phyloP scores from a whole-genome alignment of 1,140 invertebrate genomes.

The Galleria mellonella region DNA sequence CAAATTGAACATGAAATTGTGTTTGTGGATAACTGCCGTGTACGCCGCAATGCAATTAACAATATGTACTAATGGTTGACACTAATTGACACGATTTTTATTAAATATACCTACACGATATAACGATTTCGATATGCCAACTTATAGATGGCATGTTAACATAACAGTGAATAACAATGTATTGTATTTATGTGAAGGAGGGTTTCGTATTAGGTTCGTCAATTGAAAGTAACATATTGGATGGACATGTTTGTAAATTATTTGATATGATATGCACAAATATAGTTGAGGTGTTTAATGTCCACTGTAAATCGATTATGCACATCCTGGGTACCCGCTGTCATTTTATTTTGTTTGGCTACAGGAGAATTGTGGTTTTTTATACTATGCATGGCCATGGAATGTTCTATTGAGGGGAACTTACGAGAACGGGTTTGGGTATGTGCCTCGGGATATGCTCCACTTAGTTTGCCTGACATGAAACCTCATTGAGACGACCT shows the following conservation, averaged over 20 bases:
- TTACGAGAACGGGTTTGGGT: neutral
- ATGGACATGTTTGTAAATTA: constrained; percentile 16
- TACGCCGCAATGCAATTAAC: constrained; percentile 61
- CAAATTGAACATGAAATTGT: constrained; percentile 2
- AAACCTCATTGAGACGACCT: constrained; percentile 19
- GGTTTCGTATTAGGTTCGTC: constrained; percentile 12
- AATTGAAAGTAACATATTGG: constrained; percentile 38
- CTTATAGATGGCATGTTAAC: neutral
- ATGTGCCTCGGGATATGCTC: constrained; percentile 5
- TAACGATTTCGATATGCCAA: no score
- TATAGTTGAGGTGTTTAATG: constrained; percentile 17
- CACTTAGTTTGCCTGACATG: constrained; percentile 26
- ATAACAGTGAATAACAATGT: neutral
- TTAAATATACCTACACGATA: no score
- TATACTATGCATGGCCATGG: constrained; percentile 57
- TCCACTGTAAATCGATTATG: constrained; percentile 58
- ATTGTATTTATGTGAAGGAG: neutral
- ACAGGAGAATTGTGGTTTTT: constrained; percentile 37
- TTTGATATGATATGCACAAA: constrained; percentile 25
- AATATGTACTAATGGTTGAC: constrained; percentile 54
- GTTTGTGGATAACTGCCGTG: constrained; percentile 42
- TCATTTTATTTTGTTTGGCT: constrained; percentile 41
- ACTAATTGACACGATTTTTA: constrained; percentile 17
- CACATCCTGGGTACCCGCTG: constrained; percentile 47
- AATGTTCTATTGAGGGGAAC: constrained; percentile 19